A percentile compares a stretch with the other conserved stretches of the same genome.
Evolutionary conservation across 2,888 invertebrate species (phyloP).

Genomic region (Monochamus alternatus): DNA sequence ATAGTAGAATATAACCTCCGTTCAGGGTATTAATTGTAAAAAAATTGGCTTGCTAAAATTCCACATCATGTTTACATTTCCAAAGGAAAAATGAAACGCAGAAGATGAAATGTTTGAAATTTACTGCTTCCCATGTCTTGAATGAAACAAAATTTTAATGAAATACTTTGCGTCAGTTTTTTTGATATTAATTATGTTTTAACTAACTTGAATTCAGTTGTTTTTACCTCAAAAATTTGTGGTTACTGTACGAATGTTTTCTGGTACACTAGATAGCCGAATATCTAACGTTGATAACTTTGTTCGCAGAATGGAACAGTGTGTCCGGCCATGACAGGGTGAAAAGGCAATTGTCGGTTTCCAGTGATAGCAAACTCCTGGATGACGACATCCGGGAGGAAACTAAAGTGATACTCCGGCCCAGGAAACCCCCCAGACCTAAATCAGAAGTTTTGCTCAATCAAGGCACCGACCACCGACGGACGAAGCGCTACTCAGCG

Average conservation of each 20-base stretch:
- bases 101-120: too few relatives aligned
- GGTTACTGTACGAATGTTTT: background rate
- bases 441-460: constrained; percentile 96
- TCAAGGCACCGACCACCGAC: constrained; percentile 79
- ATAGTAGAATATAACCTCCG: too few relatives aligned
- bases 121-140: too few relatives aligned
- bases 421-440: constrained; percentile 93
- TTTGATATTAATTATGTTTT: too few relatives aligned
- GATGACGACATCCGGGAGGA: constrained; percentile 93
- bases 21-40: too few relatives aligned
- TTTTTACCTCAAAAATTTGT: too few relatives aligned
- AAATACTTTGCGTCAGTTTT: too few relatives aligned
- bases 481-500: constrained; percentile 95
- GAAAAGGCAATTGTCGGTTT: constrained; percentile 91
- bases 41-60: too few relatives aligned
- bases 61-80: too few relatives aligned
- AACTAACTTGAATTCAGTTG: too few relatives aligned
- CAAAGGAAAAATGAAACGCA: too few relatives aligned
- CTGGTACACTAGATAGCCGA: background rate
- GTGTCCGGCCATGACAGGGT: constrained; percentile 88
- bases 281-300: constrained; percentile 19
- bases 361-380: constrained; percentile 92
- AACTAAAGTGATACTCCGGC: constrained; percentile 89
- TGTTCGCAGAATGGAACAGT: constrained; percentile 81
- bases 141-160: too few relatives aligned